Conservation (phyloP, 1,140 invertebrate genomes). For the Saccostrea cuccullata region DNA sequence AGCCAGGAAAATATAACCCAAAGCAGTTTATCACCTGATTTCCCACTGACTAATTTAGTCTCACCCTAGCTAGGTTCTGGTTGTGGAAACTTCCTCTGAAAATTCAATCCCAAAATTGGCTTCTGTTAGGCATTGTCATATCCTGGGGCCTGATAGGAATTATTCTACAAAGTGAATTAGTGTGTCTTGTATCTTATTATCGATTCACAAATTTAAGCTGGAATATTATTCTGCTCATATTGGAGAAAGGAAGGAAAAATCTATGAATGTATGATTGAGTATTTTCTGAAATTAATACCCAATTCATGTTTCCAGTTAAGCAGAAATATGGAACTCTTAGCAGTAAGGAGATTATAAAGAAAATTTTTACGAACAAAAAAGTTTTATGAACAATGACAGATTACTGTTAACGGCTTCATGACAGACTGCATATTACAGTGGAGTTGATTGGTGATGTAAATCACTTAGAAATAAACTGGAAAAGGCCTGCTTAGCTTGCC, state of each 20-base stretch:
- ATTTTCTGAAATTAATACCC: neutral
- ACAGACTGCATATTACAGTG: neutral
- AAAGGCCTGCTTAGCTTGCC: neutral
- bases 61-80: neutral
- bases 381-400: neutral
- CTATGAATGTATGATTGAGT: neutral
- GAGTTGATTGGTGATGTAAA: neutral
- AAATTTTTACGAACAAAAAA: neutral
- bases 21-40: neutral
- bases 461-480: neutral
- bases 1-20: neutral
- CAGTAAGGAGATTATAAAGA: neutral
- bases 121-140: neutral
- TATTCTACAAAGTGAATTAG: slow-evolving; percentile 14
- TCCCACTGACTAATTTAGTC: neutral
- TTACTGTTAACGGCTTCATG: neutral
- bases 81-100: slow-evolving; percentile 22
- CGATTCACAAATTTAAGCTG: slow-evolving; percentile 15
- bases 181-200: slow-evolving; percentile 19
- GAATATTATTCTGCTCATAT: slow-evolving; percentile 15
- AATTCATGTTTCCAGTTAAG: neutral
- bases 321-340: neutral
- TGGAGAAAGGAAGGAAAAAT: neutral
- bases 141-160: neutral
- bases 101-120: slow-evolving; percentile 26